Percentiles rank a stretch among this genome's conserved stretches.
Evolutionary conservation across 2,888 invertebrate genomes (phyloP).

Genomic region (Linyphia triangularis): DNA sequence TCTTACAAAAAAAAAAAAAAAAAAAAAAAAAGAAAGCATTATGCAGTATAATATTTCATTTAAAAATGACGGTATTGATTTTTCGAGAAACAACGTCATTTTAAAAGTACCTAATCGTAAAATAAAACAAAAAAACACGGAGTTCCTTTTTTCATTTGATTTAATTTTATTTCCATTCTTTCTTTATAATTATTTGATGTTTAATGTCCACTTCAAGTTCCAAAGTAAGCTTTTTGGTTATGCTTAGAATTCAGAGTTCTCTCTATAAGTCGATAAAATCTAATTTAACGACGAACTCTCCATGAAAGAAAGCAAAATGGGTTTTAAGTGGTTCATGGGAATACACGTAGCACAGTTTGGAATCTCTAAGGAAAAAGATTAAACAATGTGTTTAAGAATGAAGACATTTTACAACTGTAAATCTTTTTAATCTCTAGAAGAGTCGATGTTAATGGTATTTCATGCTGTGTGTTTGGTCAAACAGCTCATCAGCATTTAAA

Average conservation of each 20-base stretch:
- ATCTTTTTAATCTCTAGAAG: background rate
- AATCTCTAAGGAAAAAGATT: constrained; percentile 26
- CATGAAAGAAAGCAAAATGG: background rate
- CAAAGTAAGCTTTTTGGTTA: background rate
- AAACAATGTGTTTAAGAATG: background rate
- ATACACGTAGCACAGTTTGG: constrained; percentile 24
- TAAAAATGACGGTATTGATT: too few species aligned
- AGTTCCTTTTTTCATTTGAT: background rate
- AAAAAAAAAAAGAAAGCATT: too few species aligned
- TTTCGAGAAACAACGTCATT: too few species aligned
- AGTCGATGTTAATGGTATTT: background rate
- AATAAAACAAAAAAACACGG: background rate
- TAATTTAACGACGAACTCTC: background rate
- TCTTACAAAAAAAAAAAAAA: too few species aligned
- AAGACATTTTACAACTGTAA: background rate
- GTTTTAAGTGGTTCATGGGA: constrained; percentile 26
- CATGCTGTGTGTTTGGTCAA: background rate
- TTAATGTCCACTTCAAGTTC: background rate
- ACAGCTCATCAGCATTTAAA: background rate
- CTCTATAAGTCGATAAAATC: background rate
- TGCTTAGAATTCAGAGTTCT: background rate
- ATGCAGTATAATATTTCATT: too few species aligned
- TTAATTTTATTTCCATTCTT: background rate
- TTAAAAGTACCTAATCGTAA: background rate
- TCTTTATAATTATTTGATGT: background rate